Evolutionary conservation across 2,888 invertebrate genomes (phyloP), one percentile per base, ranked within the genome.

Genomic region (Lasioglossum zephyrum): DNA sequence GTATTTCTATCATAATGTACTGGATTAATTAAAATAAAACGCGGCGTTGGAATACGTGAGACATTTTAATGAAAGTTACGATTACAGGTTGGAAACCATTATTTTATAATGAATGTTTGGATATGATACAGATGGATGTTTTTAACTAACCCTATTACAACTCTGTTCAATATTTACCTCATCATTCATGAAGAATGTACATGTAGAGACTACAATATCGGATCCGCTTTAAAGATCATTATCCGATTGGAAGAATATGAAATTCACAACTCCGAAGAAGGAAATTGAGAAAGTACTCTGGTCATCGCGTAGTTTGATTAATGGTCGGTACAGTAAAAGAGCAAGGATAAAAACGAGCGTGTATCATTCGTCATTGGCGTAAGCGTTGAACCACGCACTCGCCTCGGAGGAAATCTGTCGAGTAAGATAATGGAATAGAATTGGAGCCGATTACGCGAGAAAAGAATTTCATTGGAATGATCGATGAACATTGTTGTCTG

Each of bases 281-380:
- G 73, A 69, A 81, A 70, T 77, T 60, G 69, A 75, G 82, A 82
- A 53, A 47, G 47, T 63, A 73, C 16, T 69, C 57, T 47, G 78
- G 79, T 57, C 82, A 75, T 82, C 77, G 53, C 18, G 26, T 22
- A 49, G 66, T 57, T 88, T 88, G 88, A 88, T 88, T 88, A 88
- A 88, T 88, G 86, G 77, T 75, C 22, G 75, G 73, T 72, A 26
- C 1, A 8, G 44, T 73, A 73, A 79, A 66, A 60, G 49, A 18
- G 86, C 66, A 72, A 78, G 81, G 66, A 76, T 86, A 78, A 89
- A 82, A 85, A 84, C 83, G 77, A 39, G 76, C 87, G 81, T 85
- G 82, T 84, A 90, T 90, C 91, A 87, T 90, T 90, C 90, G 87
- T 90, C 90, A 90, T 89, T 86, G 89, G 87, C 73, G 89, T 85